Conservation (phyloP, 1,140 invertebrate species). For the Microplitis mediator region DNA sequence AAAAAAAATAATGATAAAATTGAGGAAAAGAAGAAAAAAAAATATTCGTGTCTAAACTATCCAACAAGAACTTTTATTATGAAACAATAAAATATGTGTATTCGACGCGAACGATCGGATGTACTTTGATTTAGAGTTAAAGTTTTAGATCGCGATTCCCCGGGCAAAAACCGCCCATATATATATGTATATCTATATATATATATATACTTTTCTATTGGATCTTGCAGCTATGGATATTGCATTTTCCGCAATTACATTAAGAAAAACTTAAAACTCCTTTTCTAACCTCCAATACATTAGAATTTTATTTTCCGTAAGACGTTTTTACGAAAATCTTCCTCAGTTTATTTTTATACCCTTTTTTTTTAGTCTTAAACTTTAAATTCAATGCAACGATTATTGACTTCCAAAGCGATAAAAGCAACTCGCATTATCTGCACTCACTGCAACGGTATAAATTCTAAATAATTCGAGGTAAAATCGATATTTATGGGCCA, state of each 20-base stretch:
- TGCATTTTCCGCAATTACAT: conserved; percentile 50
- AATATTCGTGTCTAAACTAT: background rate
- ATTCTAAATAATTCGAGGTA: conserved; percentile 24
- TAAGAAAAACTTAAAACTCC: conserved; percentile 41
- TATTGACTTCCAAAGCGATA: conserved; percentile 26
- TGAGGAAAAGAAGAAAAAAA: background rate
- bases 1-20: too few species aligned
- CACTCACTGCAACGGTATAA: conserved; percentile 24
- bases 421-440: conserved; percentile 23
- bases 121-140: conserved; percentile 53
- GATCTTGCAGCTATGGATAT: conserved; percentile 47
- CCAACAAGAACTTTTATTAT: conserved; percentile 56
- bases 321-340: background rate
- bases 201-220: too few species aligned
- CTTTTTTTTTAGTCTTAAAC: background rate
- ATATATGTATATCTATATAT: too few species aligned
- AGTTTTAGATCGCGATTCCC: conserved; percentile 52
- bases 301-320: background rate
- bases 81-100: conserved; percentile 61
- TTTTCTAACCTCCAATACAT: conserved; percentile 20
- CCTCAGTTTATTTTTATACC: too few species aligned
- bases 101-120: conserved; percentile 22
- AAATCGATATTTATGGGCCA: conserved; percentile 1
- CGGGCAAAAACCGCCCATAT: background rate
- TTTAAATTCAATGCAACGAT: conserved; percentile 19